phyloP scores from a whole-genome alignment of 2,113 vertebrate genomes.

The Malaclemys terrapin region DNA sequence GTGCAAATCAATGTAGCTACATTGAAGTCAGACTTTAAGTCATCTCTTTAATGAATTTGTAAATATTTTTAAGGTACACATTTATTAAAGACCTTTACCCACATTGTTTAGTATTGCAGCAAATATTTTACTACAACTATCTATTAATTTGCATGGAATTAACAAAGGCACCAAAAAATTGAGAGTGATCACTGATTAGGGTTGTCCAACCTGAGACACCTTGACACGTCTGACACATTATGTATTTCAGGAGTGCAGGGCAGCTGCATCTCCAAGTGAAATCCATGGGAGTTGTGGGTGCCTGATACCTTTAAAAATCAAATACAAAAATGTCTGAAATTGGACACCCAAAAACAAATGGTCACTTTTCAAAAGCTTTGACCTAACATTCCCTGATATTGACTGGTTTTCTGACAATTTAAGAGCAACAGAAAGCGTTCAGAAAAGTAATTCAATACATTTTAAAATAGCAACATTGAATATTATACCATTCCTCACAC shows the following conservation, averaged over 20 bases:
- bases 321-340: neutral
- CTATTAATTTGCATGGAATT: neutral
- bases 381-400: neutral
- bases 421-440: neutral
- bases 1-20: neutral
- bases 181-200: neutral
- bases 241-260: neutral
- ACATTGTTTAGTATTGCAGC: neutral
- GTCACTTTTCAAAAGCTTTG: neutral
- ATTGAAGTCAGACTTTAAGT: conserved; percentile 4
- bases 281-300: rapidly evolving
- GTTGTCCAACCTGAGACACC: neutral
- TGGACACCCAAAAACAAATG: neutral
- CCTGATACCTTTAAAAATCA: neutral
- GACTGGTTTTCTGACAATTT: neutral
- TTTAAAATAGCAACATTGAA: neutral
- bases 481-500: neutral
- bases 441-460: neutral
- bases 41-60: neutral
- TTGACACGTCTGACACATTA: neutral
- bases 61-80: conserved; percentile 3
- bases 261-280: neutral
- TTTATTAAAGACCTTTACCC: neutral
- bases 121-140: neutral
- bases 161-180: neutral